These are phyloP conservation scores for Dione juno DNA, from an alignment of 2,888 invertebrate species.

Conservation along the genomic window DNA sequence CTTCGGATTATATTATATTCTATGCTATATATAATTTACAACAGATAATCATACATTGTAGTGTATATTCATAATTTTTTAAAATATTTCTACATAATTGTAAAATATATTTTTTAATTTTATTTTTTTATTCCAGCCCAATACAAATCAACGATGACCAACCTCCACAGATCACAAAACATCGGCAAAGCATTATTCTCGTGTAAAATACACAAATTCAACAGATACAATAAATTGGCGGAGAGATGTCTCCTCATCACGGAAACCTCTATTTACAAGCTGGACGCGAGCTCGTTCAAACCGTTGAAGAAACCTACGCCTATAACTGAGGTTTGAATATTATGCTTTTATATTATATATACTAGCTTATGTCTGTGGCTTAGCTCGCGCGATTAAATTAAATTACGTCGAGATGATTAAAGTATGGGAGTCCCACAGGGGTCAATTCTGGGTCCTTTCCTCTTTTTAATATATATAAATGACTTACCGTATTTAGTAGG, in stretches of 20 bases:
- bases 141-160: slow-evolving; percentile 61
- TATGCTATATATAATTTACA: too few species aligned
- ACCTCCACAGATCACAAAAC: slow-evolving; percentile 64
- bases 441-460: too few species aligned
- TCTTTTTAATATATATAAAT: too few species aligned
- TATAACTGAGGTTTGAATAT: slow-evolving; percentile 85
- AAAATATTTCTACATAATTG: too few species aligned
- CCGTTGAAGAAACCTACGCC: slow-evolving; percentile 93
- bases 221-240: slow-evolving; percentile 89
- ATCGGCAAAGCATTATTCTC: slow-evolving; percentile 84
- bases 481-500: too few species aligned
- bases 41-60: background rate
- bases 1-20: too few species aligned
- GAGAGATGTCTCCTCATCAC: slow-evolving; percentile 95
- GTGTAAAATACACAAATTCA: slow-evolving; percentile 87
- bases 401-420: too few species aligned
- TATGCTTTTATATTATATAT: background rate
- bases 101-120: background rate
- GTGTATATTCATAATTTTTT: background rate
- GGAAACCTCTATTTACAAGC: slow-evolving; percentile 92
- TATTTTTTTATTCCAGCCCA: slow-evolving; percentile 51
- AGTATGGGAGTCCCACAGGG: too few species aligned
- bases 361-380: too few species aligned
- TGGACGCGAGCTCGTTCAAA: slow-evolving; percentile 93
- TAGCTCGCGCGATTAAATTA: too few species aligned